Evolutionary conservation across 2,797 vertebrate species (phyloP).

Genomic region (Enteromius treurensis): DNA sequence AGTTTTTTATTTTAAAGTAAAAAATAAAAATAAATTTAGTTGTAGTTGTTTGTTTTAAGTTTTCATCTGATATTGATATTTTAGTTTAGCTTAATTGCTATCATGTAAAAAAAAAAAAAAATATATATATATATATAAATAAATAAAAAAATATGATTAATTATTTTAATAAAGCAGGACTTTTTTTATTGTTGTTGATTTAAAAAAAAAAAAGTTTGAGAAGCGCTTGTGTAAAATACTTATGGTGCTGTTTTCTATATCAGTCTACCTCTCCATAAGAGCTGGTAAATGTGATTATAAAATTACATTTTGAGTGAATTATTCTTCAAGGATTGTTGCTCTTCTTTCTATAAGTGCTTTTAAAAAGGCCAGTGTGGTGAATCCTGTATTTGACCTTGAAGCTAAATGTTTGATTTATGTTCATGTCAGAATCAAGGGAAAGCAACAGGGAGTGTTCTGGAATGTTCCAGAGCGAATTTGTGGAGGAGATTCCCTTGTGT

Average conservation of each 20-base stretch:
- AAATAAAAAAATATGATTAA: too few relatives aligned
- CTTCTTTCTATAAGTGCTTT: slow-evolving; percentile 35
- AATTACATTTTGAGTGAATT: slow-evolving; percentile 12
- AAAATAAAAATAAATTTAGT: neutral
- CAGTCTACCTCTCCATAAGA: neutral
- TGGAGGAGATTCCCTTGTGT: slow-evolving; percentile 41
- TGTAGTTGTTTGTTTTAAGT: neutral
- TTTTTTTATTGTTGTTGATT: neutral
- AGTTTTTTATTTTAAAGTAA: too few relatives aligned
- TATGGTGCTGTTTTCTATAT: neutral
- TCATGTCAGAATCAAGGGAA: slow-evolving; percentile 35
- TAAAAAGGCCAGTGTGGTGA: slow-evolving; percentile 28
- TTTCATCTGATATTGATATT: neutral
- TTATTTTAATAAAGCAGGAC: neutral
- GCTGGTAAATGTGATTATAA: slow-evolving; percentile 22
- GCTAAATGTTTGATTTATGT: slow-evolving; percentile 44
- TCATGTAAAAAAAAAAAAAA: rapidly evolving
- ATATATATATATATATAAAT: too few relatives aligned
- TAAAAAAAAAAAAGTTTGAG: neutral
- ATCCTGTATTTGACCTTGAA: slow-evolving; percentile 42
- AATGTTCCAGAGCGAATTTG: slow-evolving; percentile 44
- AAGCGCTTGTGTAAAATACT: neutral
- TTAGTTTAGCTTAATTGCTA: neutral
- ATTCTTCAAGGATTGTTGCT: slow-evolving; percentile 13
- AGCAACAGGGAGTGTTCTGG: slow-evolving; percentile 34